phyloP scores from a whole-genome alignment of 2,113 vertebrate genomes.

The Rhinolophus sinicus region DNA sequence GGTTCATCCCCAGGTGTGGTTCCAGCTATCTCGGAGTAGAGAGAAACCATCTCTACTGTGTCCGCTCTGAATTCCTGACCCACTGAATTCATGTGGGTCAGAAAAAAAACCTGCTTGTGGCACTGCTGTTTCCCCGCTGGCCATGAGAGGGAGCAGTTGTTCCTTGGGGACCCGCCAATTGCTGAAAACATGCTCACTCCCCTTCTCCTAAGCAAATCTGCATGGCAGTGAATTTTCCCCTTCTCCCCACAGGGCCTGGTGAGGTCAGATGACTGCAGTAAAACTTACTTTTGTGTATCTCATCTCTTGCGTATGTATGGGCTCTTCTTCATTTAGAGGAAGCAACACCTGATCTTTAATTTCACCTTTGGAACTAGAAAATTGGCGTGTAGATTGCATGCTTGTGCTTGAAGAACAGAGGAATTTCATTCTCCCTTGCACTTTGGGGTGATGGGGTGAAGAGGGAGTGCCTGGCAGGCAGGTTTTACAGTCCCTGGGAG shows the following conservation, averaged over 20 bases:
- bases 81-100: neutral
- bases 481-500: neutral
- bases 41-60: neutral
- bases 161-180: neutral
- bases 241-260: neutral
- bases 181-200: neutral
- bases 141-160: slow-evolving; percentile 45
- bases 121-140: neutral
- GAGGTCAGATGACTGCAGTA: neutral
- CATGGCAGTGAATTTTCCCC: neutral
- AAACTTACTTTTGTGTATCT: slow-evolving; percentile 1
- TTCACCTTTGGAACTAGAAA: neutral
- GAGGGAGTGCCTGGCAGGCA: neutral
- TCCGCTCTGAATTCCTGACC: neutral
- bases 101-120: neutral
- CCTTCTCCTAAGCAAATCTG: neutral
- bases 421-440: neutral
- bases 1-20: neutral
- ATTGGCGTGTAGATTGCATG: neutral
- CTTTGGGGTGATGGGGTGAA: neutral
- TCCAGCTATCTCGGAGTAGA: neutral
- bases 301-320: neutral
- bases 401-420: neutral
- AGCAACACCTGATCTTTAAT: neutral
- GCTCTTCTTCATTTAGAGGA: neutral